These are phyloP conservation scores for Halcyon smyrnensis DNA, from an alignment of 2,797 vertebrate genomes.

Conservation along the genomic window DNA sequence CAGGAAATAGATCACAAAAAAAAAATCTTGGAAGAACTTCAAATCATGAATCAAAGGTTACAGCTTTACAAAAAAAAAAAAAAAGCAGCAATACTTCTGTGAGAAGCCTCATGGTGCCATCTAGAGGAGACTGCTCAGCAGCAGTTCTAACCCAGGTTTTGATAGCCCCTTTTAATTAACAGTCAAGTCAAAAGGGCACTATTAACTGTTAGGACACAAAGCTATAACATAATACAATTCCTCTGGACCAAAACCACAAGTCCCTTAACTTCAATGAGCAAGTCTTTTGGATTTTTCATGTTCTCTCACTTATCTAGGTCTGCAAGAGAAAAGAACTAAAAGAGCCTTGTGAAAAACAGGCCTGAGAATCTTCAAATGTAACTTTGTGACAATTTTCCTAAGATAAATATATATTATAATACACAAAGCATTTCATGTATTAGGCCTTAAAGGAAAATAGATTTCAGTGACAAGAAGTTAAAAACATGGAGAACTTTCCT, in stretches of 20 bases:
- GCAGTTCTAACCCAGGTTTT: background rate
- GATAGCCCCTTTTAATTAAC: background rate
- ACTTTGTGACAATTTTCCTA: background rate
- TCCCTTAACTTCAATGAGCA: background rate
- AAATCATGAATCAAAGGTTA: background rate
- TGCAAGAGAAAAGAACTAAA: background rate
- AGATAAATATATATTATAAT: background rate
- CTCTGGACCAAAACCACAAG: background rate
- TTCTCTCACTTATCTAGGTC: background rate
- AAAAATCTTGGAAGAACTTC: background rate
- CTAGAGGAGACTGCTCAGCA: slow-evolving; percentile 64
- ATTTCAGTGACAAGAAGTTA: background rate
- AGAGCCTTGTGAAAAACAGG: background rate
- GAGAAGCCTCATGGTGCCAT: slow-evolving; percentile 74
- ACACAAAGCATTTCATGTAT: background rate
- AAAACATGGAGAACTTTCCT: background rate
- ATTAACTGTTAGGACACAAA: background rate
- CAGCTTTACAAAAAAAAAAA: background rate
- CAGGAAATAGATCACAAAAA: background rate
- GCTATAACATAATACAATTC: background rate
- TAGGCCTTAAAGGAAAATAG: background rate
- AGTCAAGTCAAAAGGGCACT: background rate
- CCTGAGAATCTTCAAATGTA: fast-evolving
- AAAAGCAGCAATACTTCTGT: background rate
- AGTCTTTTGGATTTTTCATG: background rate